Conservation (phyloP, 2,888 invertebrate genomes). For the Hipparchia sbordonii region DNA sequence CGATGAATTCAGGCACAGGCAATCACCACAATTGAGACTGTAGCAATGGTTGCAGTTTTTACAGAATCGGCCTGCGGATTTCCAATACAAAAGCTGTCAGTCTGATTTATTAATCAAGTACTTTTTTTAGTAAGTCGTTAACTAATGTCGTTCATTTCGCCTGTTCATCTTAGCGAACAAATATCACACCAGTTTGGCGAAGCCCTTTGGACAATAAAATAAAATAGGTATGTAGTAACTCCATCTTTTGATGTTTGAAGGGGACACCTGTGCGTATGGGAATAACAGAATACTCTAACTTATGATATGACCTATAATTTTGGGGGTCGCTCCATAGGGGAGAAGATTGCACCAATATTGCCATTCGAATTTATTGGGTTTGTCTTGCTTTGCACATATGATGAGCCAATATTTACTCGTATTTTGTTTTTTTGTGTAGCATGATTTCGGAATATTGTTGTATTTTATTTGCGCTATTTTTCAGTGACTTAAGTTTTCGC, state of each 20-base stretch:
- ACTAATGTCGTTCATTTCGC: too few relatives aligned
- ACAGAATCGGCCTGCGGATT: too few relatives aligned
- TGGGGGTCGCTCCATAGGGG: slow-evolving; percentile 22
- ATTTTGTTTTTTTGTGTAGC: slow-evolving; percentile 1
- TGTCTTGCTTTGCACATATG: slow-evolving; percentile 20
- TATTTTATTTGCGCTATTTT: background rate
- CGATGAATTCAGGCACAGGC: too few relatives aligned
- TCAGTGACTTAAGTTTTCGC: too few relatives aligned
- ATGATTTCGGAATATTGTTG: background rate
- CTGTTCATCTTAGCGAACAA: too few relatives aligned
- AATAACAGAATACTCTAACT: slow-evolving; percentile 31
- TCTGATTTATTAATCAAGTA: too few relatives aligned
- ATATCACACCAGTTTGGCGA: background rate
- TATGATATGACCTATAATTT: slow-evolving; percentile 31
- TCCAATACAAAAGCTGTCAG: too few relatives aligned
- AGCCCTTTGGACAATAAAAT: background rate
- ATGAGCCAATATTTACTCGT: slow-evolving; percentile 16
- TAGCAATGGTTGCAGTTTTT: too few relatives aligned
- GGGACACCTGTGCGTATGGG: slow-evolving; percentile 31
- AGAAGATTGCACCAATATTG: slow-evolving; percentile 31
- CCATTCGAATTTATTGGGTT: slow-evolving; percentile 29
- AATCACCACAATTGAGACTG: too few relatives aligned
- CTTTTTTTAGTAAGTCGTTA: too few relatives aligned
- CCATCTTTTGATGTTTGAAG: slow-evolving; percentile 5
- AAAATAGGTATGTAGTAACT: slow-evolving; percentile 1